Percentiles rank a stretch among this genome's conserved stretches.
These are phyloP conservation scores for Philypnodon macrostomus DNA, from an alignment of 2,797 vertebrate genomes.

Conservation along the genomic window DNA sequence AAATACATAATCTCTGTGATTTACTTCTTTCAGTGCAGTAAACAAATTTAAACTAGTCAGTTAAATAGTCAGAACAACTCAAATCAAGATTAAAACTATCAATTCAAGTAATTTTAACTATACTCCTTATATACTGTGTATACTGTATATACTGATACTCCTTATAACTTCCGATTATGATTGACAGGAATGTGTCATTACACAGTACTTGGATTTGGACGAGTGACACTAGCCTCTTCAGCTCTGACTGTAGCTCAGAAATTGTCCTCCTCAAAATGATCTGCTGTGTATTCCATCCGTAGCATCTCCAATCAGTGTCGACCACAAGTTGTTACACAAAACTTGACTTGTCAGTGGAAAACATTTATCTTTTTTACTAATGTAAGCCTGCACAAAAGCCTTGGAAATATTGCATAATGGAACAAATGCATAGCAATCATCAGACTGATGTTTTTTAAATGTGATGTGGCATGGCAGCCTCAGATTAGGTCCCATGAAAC, in stretches of 20 bases:
- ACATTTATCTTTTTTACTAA: not conserved
- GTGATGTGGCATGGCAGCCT: not conserved
- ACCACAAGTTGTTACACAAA: not conserved
- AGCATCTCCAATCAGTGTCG: not conserved
- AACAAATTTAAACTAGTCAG: too few species aligned
- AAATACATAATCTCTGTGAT: too few species aligned
- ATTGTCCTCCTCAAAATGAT: slow-evolving; percentile 3
- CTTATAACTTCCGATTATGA: too few species aligned
- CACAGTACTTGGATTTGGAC: not conserved
- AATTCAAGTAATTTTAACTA: too few species aligned
- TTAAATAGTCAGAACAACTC: too few species aligned
- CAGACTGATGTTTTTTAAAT: not conserved
- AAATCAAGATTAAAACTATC: too few species aligned
- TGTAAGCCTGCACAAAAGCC: not conserved
- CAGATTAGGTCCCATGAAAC: slow-evolving; percentile 1
- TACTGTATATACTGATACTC: too few species aligned
- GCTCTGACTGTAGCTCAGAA: not conserved
- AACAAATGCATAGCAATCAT: not conserved
- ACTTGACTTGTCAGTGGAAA: not conserved
- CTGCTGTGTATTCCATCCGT: not conserved
- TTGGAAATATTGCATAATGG: slow-evolving; percentile 3
- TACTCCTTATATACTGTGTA: too few species aligned
- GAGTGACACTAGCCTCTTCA: not conserved
- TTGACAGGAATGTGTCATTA: too few species aligned
- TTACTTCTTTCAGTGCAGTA: too few species aligned